Conservation (phyloP, 2,113 vertebrate genomes). For the Helogale parvula region DNA sequence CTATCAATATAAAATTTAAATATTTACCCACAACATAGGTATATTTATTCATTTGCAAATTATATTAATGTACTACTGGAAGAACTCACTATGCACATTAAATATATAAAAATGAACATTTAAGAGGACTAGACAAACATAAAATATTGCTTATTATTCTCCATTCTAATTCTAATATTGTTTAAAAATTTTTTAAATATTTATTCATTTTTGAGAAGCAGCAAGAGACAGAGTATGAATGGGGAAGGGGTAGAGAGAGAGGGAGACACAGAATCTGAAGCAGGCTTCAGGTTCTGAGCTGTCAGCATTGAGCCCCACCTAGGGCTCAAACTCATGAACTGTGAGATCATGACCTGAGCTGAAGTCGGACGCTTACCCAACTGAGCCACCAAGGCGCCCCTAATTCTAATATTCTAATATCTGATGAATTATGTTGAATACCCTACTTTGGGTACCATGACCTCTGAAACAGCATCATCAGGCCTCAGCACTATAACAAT, state of each 20-base stretch:
- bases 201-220: too few relatives aligned
- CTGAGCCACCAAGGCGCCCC: too few relatives aligned
- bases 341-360: too few relatives aligned
- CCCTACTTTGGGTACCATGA: neutral
- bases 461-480: neutral
- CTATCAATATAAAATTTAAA: neutral
- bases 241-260: too few relatives aligned
- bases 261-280: too few relatives aligned
- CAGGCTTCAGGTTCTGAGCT: too few relatives aligned
- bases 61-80: neutral
- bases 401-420: neutral
- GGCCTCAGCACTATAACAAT: neutral
- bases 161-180: neutral
- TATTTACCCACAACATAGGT: neutral
- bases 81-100: neutral
- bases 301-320: too few relatives aligned
- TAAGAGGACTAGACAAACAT: neutral
- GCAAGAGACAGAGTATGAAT: too few relatives aligned
- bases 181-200: too few relatives aligned
- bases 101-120: neutral
- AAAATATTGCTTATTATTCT: neutral
- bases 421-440: neutral
- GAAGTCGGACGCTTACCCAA: too few relatives aligned
- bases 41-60: neutral
- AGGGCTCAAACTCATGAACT: too few relatives aligned